phyloP scores from a whole-genome alignment of 2,113 vertebrate genomes.

The Lynx canadensis region DNA sequence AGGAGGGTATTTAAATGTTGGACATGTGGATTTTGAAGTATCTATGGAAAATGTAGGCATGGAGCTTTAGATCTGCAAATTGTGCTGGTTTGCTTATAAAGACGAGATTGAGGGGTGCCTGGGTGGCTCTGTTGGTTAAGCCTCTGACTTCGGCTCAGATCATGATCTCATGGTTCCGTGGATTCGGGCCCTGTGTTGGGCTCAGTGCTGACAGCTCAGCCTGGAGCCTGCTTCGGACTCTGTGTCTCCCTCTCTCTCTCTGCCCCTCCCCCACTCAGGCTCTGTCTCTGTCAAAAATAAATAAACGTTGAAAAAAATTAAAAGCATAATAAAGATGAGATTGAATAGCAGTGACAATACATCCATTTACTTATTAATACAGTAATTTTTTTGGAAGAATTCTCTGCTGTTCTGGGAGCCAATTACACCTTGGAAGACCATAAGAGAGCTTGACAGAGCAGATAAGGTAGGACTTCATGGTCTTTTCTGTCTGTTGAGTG shows the following conservation, averaged over 20 bases:
- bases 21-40: not conserved
- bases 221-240: too few relatives aligned
- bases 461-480: not conserved
- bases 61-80: not conserved
- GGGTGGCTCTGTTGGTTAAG: too few relatives aligned
- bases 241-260: too few relatives aligned
- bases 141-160: too few relatives aligned
- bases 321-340: not conserved
- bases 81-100: slow-evolving; percentile 1
- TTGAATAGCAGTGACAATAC: not conserved
- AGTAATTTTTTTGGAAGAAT: not conserved
- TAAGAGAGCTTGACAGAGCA: not conserved
- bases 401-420: not conserved
- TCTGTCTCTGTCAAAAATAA: too few relatives aligned
- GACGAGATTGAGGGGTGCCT: not conserved
- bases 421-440: not conserved
- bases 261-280: too few relatives aligned
- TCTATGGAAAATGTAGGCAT: not conserved
- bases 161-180: too few relatives aligned
- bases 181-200: too few relatives aligned
- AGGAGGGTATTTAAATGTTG: not conserved
- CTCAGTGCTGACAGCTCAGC: too few relatives aligned
- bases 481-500: not conserved
- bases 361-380: not conserved
- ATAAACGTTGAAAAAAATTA: too few relatives aligned